These are phyloP conservation scores for Pleuronectes platessa DNA, from an alignment of 2,113 vertebrate genomes.

Conservation along the genomic window DNA sequence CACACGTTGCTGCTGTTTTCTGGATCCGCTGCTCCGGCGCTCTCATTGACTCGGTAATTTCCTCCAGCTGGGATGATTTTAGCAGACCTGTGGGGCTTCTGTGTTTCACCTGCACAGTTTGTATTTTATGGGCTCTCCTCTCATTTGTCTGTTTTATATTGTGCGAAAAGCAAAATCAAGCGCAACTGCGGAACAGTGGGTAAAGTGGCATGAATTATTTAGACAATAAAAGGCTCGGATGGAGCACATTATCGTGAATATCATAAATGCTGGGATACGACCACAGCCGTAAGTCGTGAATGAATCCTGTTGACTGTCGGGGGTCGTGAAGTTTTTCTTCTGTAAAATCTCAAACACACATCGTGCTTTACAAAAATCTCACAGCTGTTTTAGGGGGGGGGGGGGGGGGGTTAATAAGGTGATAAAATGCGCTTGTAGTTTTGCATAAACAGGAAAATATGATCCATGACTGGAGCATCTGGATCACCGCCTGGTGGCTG, in stretches of 20 bases:
- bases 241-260: slow-evolving; percentile 50
- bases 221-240: slow-evolving; percentile 49
- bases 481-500: too few species aligned
- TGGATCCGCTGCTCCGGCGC: slow-evolving; percentile 16
- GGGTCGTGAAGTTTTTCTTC: background rate
- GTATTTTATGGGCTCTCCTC: slow-evolving; percentile 46
- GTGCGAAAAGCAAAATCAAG: slow-evolving; percentile 64
- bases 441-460: background rate
- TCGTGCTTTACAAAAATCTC: background rate
- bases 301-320: slow-evolving; percentile 16
- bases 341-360: background rate
- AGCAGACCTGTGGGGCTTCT: slow-evolving; percentile 58
- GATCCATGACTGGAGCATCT: background rate
- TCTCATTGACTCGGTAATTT: slow-evolving; percentile 54
- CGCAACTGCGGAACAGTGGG: background rate
- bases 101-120: slow-evolving; percentile 51
- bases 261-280: slow-evolving; percentile 26
- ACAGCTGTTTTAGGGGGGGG: background rate
- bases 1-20: slow-evolving; percentile 13
- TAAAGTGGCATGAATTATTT: slow-evolving; percentile 53
- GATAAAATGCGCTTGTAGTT: slow-evolving; percentile 8
- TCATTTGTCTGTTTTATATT: slow-evolving; percentile 63
- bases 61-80: slow-evolving; percentile 68
- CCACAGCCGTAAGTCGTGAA: background rate
- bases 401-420: background rate